Percentiles rank a stretch among this genome's conserved stretches.
These are phyloP conservation scores for Hemicordylus capensis DNA, from an alignment of 2,113 vertebrate species.

Conservation along the genomic window DNA sequence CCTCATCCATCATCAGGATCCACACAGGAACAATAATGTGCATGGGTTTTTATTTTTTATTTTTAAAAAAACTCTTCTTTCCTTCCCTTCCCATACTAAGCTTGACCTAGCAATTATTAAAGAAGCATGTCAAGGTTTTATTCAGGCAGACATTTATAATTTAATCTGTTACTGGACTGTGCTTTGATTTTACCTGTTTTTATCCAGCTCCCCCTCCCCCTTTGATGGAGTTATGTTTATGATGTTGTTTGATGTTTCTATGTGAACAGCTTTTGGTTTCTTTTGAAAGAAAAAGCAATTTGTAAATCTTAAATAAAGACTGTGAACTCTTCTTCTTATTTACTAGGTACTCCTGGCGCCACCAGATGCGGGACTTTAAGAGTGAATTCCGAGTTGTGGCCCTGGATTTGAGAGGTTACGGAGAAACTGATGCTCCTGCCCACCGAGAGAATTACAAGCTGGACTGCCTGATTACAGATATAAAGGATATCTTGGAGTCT, in stretches of 20 bases:
- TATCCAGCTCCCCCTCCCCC: neutral
- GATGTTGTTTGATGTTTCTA: neutral
- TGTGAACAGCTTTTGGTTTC: neutral
- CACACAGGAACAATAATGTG: neutral
- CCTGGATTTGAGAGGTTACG: conserved; percentile 94
- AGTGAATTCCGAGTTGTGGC: conserved; percentile 96
- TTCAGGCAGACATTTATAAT: neutral
- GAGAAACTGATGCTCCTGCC: conserved; percentile 91
- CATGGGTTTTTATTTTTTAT: neutral
- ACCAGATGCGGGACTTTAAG: conserved; percentile 97
- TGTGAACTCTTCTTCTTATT: conserved; percentile 48
- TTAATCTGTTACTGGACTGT: neutral
- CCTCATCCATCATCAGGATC: neutral
- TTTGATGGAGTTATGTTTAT: neutral
- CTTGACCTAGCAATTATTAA: neutral
- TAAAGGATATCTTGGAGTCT: conserved; percentile 97
- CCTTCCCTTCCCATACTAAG: neutral
- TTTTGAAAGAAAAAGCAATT: neutral
- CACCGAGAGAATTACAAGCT: conserved; percentile 88
- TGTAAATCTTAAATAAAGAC: neutral
- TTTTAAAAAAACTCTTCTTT: neutral
- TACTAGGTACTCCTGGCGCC: conserved; percentile 95
- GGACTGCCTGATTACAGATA: conserved; percentile 90
- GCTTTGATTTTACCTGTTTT: neutral
- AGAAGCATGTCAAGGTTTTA: neutral